Evolutionary conservation across 2,113 vertebrate genomes (phyloP).

Genomic region (Eolophus roseicapilla): DNA sequence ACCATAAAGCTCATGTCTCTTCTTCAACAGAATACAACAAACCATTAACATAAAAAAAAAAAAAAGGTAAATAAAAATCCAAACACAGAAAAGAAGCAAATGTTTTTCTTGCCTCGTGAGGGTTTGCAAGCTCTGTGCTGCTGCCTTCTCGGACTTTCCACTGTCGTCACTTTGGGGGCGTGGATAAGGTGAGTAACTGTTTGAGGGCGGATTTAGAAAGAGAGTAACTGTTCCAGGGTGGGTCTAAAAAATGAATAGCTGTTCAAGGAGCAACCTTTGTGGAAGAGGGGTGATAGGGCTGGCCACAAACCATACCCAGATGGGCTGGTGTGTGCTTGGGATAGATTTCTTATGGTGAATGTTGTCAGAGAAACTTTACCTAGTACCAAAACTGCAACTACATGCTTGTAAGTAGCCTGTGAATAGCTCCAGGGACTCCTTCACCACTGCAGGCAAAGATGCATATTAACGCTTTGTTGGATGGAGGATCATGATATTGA

Average conservation of each 20-base stretch:
- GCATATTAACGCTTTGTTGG: not conserved
- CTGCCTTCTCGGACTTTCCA: constrained; percentile 59
- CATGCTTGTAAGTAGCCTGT: not conserved
- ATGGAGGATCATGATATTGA: constrained; percentile 12
- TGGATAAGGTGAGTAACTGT: constrained; percentile 65
- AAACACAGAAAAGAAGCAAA: constrained; percentile 60
- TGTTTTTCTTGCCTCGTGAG: constrained; percentile 44
- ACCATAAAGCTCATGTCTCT: constrained; percentile 17
- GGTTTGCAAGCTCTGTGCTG: constrained; percentile 46
- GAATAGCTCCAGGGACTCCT: not conserved
- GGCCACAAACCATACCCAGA: not conserved
- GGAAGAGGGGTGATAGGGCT: not conserved
- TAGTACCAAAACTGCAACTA: not conserved
- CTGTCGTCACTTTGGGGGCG: constrained; percentile 68
- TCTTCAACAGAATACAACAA: constrained; percentile 51
- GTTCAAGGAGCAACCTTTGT: constrained; percentile 37
- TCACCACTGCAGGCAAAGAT: not conserved
- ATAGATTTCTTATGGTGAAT: not conserved
- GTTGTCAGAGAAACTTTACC: not conserved
- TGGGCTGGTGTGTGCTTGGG: not conserved
- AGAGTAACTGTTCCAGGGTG: constrained; percentile 64
- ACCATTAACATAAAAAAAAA: not conserved
- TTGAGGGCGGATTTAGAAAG: constrained; percentile 52
- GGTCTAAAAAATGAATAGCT: constrained; percentile 21
- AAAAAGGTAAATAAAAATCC: not conserved